Evolutionary conservation across 1,140 invertebrate genomes (phyloP), one percentile per base, ranked within the genome.

Genomic region (Caenorhabditis briggsae): DNA sequence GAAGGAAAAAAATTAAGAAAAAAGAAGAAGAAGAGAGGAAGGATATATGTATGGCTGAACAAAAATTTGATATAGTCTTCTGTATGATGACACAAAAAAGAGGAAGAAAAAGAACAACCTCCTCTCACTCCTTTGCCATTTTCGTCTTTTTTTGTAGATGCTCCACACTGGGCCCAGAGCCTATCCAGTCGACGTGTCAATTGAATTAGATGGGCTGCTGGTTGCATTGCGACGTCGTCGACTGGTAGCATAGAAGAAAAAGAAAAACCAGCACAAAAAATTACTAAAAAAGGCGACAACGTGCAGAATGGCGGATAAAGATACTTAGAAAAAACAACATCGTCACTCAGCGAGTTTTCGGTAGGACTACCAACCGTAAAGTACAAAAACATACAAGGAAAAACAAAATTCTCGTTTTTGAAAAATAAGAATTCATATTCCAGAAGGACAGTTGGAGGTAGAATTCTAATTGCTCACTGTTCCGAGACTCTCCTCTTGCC

Each of bases 101-200:
- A 33, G 64, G 64, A 33, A 33, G 11, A 14, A 43, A 16, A n/a
- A 70, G 70, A 23, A 78, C 18, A 43, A 23, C 33, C 46, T 78
- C 46, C 53, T 58, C 33, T 33, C 33, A 2, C 33, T 33, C 33
- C 23, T 23, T 23, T 33, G 25, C 61, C 65, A 53, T 85, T 89
- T 78, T 89, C 89, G 14, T 61, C 61, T 3, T 58, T 78, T 56
- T 85, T 87, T 86, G 59, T 46, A 25, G 86, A 84, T 65, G 82
- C 56, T 74, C 48, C 59, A 56, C 41, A 59, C n/a, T 33, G 33
- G 84, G 25, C 61, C 86, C 84, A 87, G 83, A 43, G 59, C 53
- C 61, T 23, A 65, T 87, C 58, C 48, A 46, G 46, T 89, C 78
- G 41, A 50, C 83, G 59, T 78, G 46, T 78, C 70, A 78, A 78